Conservation (phyloP, 1,140 invertebrate species). For the Pteromalus puparum region DNA sequence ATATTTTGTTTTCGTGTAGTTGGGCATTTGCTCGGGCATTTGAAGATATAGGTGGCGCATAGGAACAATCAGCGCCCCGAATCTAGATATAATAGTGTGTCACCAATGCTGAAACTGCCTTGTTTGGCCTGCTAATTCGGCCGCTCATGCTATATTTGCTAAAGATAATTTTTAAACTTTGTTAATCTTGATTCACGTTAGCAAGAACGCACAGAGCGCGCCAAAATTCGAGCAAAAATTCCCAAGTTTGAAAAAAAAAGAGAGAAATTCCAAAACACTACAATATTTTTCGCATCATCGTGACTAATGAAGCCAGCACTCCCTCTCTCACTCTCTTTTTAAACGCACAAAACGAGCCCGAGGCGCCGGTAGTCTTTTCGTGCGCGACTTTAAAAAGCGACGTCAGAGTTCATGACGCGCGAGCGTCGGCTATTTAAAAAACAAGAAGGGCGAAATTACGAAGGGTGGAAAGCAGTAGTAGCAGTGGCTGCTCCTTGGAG, state of each 20-base stretch:
- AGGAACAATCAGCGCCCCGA: too few relatives aligned
- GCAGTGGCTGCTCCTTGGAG: background rate
- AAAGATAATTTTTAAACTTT: too few relatives aligned
- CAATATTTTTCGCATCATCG: background rate
- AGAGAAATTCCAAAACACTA: background rate
- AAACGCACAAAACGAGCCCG: constrained; percentile 4
- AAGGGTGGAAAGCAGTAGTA: background rate
- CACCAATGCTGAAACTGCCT: too few relatives aligned
- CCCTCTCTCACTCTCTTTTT: too few relatives aligned
- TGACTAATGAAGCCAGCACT: constrained; percentile 21
- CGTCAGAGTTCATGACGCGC: constrained; percentile 21
- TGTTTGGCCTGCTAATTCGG: too few relatives aligned
- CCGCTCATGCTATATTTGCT: too few relatives aligned
- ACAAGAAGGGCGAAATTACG: constrained; percentile 41
- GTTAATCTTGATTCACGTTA: too few relatives aligned
- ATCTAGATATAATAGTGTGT: too few relatives aligned
- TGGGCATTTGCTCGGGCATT: too few relatives aligned
- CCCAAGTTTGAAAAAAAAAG: background rate
- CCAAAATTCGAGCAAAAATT: background rate
- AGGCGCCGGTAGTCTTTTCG: background rate
- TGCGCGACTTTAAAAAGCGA: constrained; percentile 25
- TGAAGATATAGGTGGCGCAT: too few relatives aligned
- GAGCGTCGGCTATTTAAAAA: constrained; percentile 36
- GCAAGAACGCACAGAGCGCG: too few relatives aligned
- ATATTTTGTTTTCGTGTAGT: too few relatives aligned